Evolutionary conservation across 2,113 vertebrate species (phyloP).

Genomic region (Accipiter cooperii): DNA sequence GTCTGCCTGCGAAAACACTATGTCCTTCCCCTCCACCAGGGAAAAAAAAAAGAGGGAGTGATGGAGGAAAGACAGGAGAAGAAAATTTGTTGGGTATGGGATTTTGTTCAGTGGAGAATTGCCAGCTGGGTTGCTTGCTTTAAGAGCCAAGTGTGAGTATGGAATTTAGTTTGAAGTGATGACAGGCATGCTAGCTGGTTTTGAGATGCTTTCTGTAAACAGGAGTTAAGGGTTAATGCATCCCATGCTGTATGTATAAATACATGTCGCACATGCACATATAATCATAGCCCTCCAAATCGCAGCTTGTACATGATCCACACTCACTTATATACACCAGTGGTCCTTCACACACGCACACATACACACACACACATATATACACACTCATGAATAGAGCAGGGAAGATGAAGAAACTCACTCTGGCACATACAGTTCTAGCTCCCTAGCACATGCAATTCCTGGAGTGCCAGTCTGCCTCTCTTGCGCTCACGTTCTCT

Average conservation of each 20-base stretch:
- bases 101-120: slow-evolving; percentile 37
- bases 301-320: neutral
- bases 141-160: slow-evolving; percentile 38
- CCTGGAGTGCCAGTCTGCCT: neutral
- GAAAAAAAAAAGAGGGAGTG: neutral
- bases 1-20: neutral
- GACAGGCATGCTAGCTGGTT: slow-evolving; percentile 57
- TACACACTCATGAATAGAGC: neutral
- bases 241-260: slow-evolving; percentile 22
- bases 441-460: slow-evolving; percentile 17
- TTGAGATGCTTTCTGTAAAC: slow-evolving; percentile 58
- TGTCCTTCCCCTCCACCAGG: neutral
- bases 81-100: slow-evolving; percentile 50
- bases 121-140: slow-evolving; percentile 50
- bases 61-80: neutral
- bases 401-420: slow-evolving; percentile 2
- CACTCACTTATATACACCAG: neutral
- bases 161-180: slow-evolving; percentile 65
- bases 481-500: neutral
- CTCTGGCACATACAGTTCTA: neutral
- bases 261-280: neutral
- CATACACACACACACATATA: neutral
- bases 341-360: neutral
- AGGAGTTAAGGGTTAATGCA: slow-evolving; percentile 63
- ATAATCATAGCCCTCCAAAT: neutral